phyloP scores from a whole-genome alignment of 2,113 vertebrate species.

The Chinchilla lanigera region DNA sequence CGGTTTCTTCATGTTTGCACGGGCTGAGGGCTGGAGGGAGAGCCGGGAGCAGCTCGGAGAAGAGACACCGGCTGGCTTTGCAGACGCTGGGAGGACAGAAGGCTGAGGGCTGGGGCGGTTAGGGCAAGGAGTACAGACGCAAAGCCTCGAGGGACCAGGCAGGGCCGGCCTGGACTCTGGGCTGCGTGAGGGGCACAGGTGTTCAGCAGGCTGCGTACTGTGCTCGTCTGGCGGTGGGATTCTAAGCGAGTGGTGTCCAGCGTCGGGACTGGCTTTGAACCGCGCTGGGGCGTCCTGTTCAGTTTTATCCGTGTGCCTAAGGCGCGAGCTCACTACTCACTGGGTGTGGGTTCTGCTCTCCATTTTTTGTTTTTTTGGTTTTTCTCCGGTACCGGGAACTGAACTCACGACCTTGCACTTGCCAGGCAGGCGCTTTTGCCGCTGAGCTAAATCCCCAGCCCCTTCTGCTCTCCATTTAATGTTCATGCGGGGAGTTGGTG shows the following conservation, averaged over 20 bases:
- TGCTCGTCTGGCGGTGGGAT: rapidly evolving
- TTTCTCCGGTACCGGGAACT: no score
- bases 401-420: no score
- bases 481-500: not conserved
- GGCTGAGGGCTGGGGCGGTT: not conserved
- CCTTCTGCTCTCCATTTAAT: not conserved
- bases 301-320: rapidly evolving
- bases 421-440: no score
- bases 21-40: not conserved
- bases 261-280: not conserved
- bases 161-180: not conserved
- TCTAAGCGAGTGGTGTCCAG: rapidly evolving
- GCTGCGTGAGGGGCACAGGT: not conserved
- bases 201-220: not conserved
- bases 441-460: no score
- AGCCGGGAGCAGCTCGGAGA: not conserved
- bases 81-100: not conserved
- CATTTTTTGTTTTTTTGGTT: no score
- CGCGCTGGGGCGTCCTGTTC: not conserved
- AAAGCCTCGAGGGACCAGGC: not conserved
- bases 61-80: not conserved
- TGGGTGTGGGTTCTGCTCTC: not conserved
- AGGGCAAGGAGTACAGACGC: not conserved
- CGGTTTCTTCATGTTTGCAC: not conserved
- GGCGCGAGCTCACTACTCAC: not conserved